Evolutionary conservation across 2,888 invertebrate genomes (phyloP), one percentile per base, ranked within the genome.

Genomic region (Strigamia transsilvanica): DNA sequence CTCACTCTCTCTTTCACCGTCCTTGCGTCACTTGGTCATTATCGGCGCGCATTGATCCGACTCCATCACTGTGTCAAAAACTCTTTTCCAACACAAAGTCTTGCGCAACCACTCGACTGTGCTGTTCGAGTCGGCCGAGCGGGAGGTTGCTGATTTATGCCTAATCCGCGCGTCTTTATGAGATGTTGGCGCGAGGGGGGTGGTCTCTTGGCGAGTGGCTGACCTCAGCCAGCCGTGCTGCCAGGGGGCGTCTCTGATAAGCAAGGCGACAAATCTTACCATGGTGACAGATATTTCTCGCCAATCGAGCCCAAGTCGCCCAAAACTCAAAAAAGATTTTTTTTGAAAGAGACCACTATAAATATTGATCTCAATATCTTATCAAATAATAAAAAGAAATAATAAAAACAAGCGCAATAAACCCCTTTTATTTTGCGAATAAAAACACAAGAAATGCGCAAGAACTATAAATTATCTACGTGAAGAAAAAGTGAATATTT

Each of bases 141-240:
- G 61, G 61, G 61, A 61, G 61, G 61, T 61, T 61, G 61, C 61
- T 61, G 61, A 61, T 61, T 61, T 61, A 61, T 61, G 61, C 61
- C 61, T 61, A 61, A 61, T 61, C 61, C 61, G 18, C 61, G 61
- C 61, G 61, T 61, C 61, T 21, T 61, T 61, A 61, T 61, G 61
- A 61, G 61, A 61, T 61, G 61, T 61, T 61, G 61, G 61, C 61
- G 61, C 21, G 18, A 18, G 61, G 61, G 61, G 61, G 61, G 61
- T 61, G 61, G 61, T 21, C 61, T 5, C 61, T 21, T 18, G 61
- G 61, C 61, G 61, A 61, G 61, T 61, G 61, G 61, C 61, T 61
- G 61, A 61, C 61, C 61, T 61, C 61, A 61, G 61, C 61, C 61
- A 61, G 61, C 61, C 61, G 61, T 61, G 61, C 61, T 61, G 61